Percentiles rank a stretch among this genome's conserved stretches.
phyloP scores from a whole-genome alignment of 2,797 vertebrate species.

The Anolis apletophallus region DNA sequence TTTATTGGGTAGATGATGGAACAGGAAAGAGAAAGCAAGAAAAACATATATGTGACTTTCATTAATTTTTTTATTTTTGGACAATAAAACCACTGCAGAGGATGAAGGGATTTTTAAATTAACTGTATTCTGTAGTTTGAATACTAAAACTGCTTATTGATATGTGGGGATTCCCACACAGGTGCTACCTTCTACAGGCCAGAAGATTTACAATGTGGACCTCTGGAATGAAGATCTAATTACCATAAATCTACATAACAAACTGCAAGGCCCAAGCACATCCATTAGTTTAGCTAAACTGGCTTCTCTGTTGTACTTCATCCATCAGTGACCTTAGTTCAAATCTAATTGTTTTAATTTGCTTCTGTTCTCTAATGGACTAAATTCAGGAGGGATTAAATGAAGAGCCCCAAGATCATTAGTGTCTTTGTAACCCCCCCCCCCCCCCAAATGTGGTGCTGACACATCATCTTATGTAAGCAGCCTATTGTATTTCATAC shows the following conservation, averaged over 20 bases:
- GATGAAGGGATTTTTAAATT: neutral
- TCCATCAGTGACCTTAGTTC: constrained; percentile 1
- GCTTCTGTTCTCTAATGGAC: neutral
- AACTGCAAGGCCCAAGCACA: neutral
- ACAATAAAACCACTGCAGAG: neutral
- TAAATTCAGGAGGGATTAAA: constrained; percentile 16
- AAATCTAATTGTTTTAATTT: neutral
- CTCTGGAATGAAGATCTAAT: neutral
- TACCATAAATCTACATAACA: neutral
- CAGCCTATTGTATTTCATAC: too few relatives aligned
- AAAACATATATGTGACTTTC: neutral
- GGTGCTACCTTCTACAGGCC: neutral
- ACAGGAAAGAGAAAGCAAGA: neutral
- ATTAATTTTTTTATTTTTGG: neutral
- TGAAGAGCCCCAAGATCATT: neutral
- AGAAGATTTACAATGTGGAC: neutral
- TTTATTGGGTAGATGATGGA: too few relatives aligned
- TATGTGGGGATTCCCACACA: neutral
- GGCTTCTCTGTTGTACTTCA: neutral
- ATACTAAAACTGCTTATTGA: neutral
- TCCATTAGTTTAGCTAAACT: neutral
- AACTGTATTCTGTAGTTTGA: neutral
- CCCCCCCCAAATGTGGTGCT: neutral
- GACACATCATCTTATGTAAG: neutral
- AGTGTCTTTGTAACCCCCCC: neutral